Percentiles rank a stretch among this genome's conserved stretches.
phyloP scores from a whole-genome alignment of 2,113 vertebrate species.

The Podocnemis expansa region DNA sequence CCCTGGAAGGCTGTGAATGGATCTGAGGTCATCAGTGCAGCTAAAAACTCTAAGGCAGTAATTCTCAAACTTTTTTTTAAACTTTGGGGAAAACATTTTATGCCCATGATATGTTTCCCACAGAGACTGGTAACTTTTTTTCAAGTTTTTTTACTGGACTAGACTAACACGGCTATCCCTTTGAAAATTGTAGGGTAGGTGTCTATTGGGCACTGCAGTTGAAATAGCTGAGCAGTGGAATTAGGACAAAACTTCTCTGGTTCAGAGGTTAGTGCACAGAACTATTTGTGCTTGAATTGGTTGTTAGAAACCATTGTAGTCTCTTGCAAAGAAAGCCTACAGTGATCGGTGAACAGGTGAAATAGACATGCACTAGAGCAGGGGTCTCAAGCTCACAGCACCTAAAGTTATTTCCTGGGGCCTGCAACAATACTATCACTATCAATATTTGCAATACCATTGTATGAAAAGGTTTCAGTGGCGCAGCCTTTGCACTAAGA shows the following conservation, averaged over 20 bases:
- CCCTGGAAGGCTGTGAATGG: neutral
- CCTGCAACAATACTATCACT: too few species aligned
- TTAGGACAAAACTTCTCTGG: neutral
- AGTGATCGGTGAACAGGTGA: neutral
- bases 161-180: too few species aligned
- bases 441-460: too few species aligned
- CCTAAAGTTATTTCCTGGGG: too few species aligned
- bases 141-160: too few species aligned
- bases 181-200: neutral
- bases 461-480: too few species aligned
- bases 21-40: neutral
- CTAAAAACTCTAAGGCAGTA: neutral
- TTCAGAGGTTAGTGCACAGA: neutral
- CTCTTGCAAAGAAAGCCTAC: neutral
- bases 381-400: too few species aligned
- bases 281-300: neutral
- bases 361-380: neutral
- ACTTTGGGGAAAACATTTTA: too few species aligned
- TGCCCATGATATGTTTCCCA: neutral
- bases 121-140: neutral
- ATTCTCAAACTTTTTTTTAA: too few species aligned
- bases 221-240: neutral
- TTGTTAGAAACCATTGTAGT: neutral
- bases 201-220: neutral
- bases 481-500: too few species aligned